These are phyloP conservation scores for Platichthys flesus DNA, from an alignment of 2,113 vertebrate genomes.

Conservation along the genomic window DNA sequence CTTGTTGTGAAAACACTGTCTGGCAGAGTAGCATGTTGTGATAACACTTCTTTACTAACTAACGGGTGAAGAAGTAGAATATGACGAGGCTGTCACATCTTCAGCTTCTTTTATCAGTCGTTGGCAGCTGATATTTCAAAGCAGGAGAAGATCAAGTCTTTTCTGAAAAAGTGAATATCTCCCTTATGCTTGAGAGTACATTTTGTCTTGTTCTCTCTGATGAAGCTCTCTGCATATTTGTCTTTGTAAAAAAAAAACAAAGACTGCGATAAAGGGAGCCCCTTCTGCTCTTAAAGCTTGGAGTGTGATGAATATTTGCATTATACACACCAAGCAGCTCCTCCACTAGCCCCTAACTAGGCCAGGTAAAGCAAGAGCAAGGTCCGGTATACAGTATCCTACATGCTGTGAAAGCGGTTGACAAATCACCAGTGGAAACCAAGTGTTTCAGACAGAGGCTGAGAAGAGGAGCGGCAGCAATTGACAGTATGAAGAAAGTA, in stretches of 20 bases:
- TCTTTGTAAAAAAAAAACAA: too few relatives aligned
- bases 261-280: too few relatives aligned
- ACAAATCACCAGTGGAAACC: background rate
- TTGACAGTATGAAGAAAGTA: too few relatives aligned
- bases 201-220: conserved; percentile 21
- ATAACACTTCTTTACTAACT: conserved; percentile 38
- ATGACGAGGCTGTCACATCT: conserved; percentile 30
- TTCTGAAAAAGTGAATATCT: background rate
- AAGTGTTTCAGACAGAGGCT: too few relatives aligned
- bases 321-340: too few relatives aligned
- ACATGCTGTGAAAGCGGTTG: background rate
- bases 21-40: conserved; percentile 50
- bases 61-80: conserved; percentile 1
- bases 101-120: conserved; percentile 20
- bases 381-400: background rate
- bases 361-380: too few relatives aligned
- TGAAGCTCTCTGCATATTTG: background rate
- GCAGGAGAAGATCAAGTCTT: background rate
- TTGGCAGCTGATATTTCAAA: conserved; percentile 16
- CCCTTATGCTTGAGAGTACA: background rate
- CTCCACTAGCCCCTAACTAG: background rate
- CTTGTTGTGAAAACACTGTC: conserved; percentile 63
- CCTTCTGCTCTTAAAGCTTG: too few relatives aligned
- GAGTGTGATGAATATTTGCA: too few relatives aligned
- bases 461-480: too few relatives aligned